Evolutionary conservation across 2,797 vertebrate species (phyloP), one percentile per base, ranked within the genome.

Genomic region (Diceros bicornis): DNA sequence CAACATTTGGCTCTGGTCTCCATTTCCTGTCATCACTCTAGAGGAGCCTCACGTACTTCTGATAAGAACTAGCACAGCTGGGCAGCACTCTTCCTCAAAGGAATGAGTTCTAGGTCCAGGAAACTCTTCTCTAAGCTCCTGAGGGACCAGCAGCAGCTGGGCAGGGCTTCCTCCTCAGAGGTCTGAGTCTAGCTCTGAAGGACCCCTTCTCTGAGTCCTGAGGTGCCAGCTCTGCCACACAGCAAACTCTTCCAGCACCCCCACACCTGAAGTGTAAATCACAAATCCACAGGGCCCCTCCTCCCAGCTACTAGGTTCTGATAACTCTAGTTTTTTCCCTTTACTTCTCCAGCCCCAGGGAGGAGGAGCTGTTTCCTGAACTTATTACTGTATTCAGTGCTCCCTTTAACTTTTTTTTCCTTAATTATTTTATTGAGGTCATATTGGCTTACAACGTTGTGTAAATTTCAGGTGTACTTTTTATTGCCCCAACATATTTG

Each of bases 221-320:
- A 11, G 5, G 0, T 8, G 13, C 44, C 10, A 17, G 29, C 1
- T 27, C n/a, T 21, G 2, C 55, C 66, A 47, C 2, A 16, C 0
- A 88, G 18, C 81, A 59, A 52, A 17, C n/a, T 0, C 18, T 66
- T 68, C 21, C 55, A 1, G 2, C 29, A 25, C 3, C 55, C 66
- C 9, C 25, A 57, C 6, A 3, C 9, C 5, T 8, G 4, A 59
- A 32, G 2, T 68, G 12, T 57, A 34, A 69, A 41, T 71, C 55
- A 18, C 34, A 72, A 50, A 78, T 6, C 29, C 25, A 7, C 8
- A 88, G 14, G 29, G 37, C 29, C 14, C 13, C 25, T 74, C 32
- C 8, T 68, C 25, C 23, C 23, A 47, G 23, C 12, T 50, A 44
- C 81, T 44, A 77, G 10, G 3, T 41, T 90, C 34, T 78, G 21